phyloP scores from a whole-genome alignment of 1,140 invertebrate species.

The Cataglyphis hispanica region DNA sequence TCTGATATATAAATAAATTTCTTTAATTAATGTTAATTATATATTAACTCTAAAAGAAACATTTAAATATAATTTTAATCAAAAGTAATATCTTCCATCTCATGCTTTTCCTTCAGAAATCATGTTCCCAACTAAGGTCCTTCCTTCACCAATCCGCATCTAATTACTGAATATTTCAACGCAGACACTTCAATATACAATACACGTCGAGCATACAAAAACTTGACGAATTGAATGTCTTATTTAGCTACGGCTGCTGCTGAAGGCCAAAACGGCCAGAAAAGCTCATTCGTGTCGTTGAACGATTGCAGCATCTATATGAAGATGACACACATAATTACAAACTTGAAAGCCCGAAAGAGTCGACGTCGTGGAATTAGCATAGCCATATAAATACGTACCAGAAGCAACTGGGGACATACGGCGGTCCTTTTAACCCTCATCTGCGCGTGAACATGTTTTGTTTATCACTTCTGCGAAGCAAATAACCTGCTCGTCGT shows the following conservation, averaged over 20 bases:
- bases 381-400: conserved; percentile 55
- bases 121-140: neutral
- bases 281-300: neutral
- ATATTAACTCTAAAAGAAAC: neutral
- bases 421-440: conserved; percentile 10
- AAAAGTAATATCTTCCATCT: neutral
- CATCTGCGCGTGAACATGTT: conserved; percentile 5
- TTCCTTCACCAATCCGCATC: neutral
- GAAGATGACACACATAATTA: conserved; percentile 58
- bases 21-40: neutral
- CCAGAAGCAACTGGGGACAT: neutral
- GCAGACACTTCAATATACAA: neutral
- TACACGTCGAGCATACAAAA: neutral
- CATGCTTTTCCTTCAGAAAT: neutral
- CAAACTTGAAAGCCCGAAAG: conserved; percentile 2
- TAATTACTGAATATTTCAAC: conserved; percentile 5
- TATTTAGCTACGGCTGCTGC: neutral
- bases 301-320: neutral
- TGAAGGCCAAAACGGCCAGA: conserved; percentile 15
- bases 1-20: neutral
- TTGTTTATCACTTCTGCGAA: conserved; percentile 44
- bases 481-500: conserved; percentile 2
- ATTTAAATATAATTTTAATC: conserved; percentile 6
- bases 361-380: conserved; percentile 55
- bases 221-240: conserved; percentile 30